A percentile compares a stretch with the other conserved stretches of the same genome.
These are phyloP conservation scores for Drosophila mercatorum DNA, from an alignment of 2,888 invertebrate genomes.

Conservation along the genomic window DNA sequence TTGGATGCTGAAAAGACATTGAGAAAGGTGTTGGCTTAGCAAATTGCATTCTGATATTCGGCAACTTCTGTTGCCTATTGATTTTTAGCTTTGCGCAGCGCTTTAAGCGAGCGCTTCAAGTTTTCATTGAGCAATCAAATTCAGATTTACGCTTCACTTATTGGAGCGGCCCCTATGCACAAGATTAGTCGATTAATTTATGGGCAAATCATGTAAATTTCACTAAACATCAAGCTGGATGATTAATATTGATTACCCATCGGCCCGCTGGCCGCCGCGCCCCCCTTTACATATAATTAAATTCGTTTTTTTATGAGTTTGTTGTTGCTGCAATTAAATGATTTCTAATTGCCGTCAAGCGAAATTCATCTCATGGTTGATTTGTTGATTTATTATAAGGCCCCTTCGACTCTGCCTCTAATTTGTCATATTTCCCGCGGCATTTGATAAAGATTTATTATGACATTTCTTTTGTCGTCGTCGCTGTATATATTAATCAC, in stretches of 20 bases:
- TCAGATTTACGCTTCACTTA: slow-evolving; percentile 39
- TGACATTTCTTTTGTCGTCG: slow-evolving; percentile 73
- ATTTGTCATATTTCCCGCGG: slow-evolving; percentile 70
- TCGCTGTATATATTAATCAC: slow-evolving; percentile 41
- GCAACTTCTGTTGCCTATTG: slow-evolving; percentile 71
- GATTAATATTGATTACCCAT: slow-evolving; percentile 65
- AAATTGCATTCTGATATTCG: slow-evolving; percentile 74
- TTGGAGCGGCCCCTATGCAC: slow-evolving; percentile 51
- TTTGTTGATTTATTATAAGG: slow-evolving; percentile 76
- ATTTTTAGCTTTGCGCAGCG: slow-evolving; percentile 45
- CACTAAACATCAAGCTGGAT: slow-evolving; percentile 54
- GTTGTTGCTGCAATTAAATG: slow-evolving; percentile 82
- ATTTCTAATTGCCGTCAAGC: slow-evolving; percentile 75
- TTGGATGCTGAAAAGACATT: neutral
- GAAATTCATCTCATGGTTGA: slow-evolving; percentile 59
- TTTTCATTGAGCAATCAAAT: slow-evolving; percentile 30
- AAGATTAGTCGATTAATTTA: slow-evolving; percentile 72
- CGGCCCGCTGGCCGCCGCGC: slow-evolving; percentile 11
- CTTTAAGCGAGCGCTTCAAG: slow-evolving; percentile 32
- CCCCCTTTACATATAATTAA: slow-evolving; percentile 32
- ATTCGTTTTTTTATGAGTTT: slow-evolving; percentile 75
- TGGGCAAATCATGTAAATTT: slow-evolving; percentile 82
- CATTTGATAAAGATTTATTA: slow-evolving; percentile 81
- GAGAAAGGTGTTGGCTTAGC: slow-evolving; percentile 64
- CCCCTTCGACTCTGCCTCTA: slow-evolving; percentile 55